phyloP scores from a whole-genome alignment of 2,888 invertebrate species.

The Nebria salina region DNA sequence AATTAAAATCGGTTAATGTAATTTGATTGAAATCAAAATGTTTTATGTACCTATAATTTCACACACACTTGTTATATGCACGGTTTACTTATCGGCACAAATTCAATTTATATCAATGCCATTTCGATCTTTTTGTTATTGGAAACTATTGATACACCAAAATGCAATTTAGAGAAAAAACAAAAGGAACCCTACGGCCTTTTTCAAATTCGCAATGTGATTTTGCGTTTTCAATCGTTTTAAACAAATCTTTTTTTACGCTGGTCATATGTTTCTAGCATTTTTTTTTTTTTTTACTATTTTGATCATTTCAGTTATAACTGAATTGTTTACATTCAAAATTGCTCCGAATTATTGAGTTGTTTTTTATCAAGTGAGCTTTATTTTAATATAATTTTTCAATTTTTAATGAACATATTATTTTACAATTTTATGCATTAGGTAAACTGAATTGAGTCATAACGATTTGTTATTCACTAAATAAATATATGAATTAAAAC shows the following conservation, averaged over 20 bases:
- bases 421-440: not conserved
- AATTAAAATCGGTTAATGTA: too few relatives aligned
- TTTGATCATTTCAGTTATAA: slow-evolving; percentile 30
- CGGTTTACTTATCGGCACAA: not conserved
- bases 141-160: not conserved
- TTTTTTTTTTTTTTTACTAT: slow-evolving; percentile 30
- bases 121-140: not conserved
- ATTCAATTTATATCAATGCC: not conserved
- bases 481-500: too few relatives aligned
- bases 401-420: not conserved
- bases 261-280: not conserved
- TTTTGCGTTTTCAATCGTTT: not conserved
- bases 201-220: not conserved
- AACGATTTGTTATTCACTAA: too few relatives aligned
- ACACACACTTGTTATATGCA: not conserved
- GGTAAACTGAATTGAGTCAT: too few relatives aligned
- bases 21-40: too few relatives aligned
- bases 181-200: not conserved
- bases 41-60: too few relatives aligned
- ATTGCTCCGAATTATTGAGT: slow-evolving; percentile 20
- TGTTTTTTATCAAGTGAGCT: not conserved
- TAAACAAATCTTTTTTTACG: not conserved
- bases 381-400: not conserved
- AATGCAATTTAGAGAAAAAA: not conserved
- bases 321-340: slow-evolving; percentile 21